Conservation (phyloP, 2,797 vertebrate species). For the Clarias fuscus region DNA sequence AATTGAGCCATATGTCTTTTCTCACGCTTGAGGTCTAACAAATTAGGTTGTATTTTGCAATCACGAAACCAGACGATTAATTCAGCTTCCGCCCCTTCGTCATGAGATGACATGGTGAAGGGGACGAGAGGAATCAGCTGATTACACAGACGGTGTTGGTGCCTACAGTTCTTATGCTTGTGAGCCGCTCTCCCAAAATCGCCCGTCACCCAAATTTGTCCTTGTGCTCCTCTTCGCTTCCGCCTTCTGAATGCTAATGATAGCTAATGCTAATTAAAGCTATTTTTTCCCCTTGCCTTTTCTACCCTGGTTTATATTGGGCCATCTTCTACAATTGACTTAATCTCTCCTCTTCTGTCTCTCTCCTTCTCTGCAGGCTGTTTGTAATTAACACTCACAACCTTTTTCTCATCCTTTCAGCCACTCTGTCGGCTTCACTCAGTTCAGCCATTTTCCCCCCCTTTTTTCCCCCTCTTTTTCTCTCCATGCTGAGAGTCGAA, state of each 20-base stretch:
- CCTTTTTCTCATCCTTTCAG: constrained; percentile 67
- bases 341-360: constrained; percentile 73
- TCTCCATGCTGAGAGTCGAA: constrained; percentile 50
- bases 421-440: constrained; percentile 65
- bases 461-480: not conserved
- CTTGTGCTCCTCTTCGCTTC: constrained; percentile 57
- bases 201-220: constrained; percentile 68
- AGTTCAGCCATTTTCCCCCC: constrained; percentile 34
- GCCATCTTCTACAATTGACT: constrained; percentile 68
- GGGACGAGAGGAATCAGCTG: constrained; percentile 19
- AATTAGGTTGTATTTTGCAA: constrained; percentile 23
- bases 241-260: constrained; percentile 68
- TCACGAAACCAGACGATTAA: constrained; percentile 31
- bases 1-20: constrained; percentile 22
- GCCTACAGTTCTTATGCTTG: constrained; percentile 60
- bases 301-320: constrained; percentile 64
- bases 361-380: constrained; percentile 44
- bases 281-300: constrained; percentile 45
- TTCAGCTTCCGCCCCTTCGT: constrained; percentile 32
- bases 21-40: constrained; percentile 4
- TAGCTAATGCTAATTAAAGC: constrained; percentile 73
- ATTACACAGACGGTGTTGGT: constrained; percentile 11
- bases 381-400: constrained; percentile 62
- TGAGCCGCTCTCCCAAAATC: constrained; percentile 61
- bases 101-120: constrained; percentile 23